Conservation (phyloP, 2,797 vertebrate genomes). For the Coluber constrictor region DNA sequence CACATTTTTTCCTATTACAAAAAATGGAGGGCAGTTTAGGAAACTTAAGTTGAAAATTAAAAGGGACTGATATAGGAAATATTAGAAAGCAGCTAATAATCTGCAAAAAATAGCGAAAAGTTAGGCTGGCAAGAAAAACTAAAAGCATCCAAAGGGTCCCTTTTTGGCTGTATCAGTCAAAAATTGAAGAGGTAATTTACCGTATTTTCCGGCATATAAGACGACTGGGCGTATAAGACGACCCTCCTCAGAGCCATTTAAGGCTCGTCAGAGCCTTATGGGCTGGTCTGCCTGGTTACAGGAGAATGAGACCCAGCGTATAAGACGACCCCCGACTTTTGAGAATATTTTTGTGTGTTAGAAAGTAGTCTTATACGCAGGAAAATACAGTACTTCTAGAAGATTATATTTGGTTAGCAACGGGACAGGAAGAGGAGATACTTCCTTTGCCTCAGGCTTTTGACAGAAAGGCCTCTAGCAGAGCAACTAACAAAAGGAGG, state of each 20-base stretch:
- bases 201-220: too few species aligned
- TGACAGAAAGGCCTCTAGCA: neutral
- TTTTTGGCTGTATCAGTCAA: neutral
- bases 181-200: neutral
- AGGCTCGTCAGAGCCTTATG: too few species aligned
- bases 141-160: neutral
- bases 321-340: too few species aligned
- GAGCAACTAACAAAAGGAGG: neutral
- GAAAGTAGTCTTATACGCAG: too few species aligned
- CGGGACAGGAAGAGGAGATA: neutral
- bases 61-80: neutral
- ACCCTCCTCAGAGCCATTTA: too few species aligned
- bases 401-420: neutral
- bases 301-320: too few species aligned
- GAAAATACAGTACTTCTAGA: too few species aligned
- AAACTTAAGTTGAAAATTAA: neutral
- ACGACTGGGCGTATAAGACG: too few species aligned
- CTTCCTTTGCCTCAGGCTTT: neutral
- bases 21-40: neutral
- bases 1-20: neutral
- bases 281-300: too few species aligned
- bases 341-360: too few species aligned
- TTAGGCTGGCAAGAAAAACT: neutral
- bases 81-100: neutral
- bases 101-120: neutral